These are phyloP conservation scores for Turnix velox DNA, from an alignment of 2,113 vertebrate genomes.

Conservation along the genomic window DNA sequence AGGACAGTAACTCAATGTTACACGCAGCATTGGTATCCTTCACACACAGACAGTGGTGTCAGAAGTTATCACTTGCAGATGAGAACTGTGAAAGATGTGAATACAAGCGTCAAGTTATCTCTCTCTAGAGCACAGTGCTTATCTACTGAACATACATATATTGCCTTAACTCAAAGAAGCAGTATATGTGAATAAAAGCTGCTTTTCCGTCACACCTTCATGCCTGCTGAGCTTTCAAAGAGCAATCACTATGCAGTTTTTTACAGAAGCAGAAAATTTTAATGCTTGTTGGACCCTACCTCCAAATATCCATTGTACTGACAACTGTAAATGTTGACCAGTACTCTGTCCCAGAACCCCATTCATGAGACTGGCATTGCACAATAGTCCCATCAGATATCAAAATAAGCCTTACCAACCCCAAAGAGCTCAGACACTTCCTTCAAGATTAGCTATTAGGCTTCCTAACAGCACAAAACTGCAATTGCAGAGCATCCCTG, in stretches of 20 bases:
- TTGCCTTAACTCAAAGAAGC: neutral
- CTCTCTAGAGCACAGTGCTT: neutral
- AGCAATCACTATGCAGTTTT: neutral
- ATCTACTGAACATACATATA: neutral
- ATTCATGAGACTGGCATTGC: neutral
- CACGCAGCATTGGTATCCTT: neutral
- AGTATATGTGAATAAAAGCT: neutral
- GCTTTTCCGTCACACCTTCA: neutral
- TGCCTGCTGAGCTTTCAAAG: neutral
- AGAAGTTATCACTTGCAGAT: constrained; percentile 53
- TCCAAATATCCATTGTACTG: neutral
- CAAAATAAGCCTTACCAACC: neutral
- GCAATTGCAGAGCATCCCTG: neutral
- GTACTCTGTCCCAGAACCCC: neutral
- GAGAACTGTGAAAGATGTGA: constrained; percentile 60
- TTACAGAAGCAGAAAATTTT: neutral
- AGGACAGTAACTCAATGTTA: neutral
- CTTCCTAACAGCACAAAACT: neutral
- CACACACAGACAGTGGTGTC: constrained; percentile 37
- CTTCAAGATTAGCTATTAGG: neutral
- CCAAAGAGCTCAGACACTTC: neutral
- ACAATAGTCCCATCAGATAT: no score
- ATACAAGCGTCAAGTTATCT: constrained; percentile 30
- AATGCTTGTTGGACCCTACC: neutral
- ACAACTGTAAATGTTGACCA: neutral